Conservation (phyloP, 1,140 invertebrate genomes). For the Bacillus rossius region DNA sequence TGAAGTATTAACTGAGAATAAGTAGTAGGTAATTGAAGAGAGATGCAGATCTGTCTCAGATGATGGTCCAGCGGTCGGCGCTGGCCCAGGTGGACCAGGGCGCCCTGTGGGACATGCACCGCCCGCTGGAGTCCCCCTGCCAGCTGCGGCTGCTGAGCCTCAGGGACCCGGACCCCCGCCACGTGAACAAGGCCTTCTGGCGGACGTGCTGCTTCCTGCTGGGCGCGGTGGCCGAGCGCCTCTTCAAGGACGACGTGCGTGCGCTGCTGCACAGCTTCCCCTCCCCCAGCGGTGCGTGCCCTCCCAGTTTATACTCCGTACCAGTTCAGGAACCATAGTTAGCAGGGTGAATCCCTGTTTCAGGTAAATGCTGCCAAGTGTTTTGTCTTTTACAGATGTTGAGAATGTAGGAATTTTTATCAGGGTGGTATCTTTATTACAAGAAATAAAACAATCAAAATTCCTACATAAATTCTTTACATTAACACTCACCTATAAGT, state of each 20-base stretch:
- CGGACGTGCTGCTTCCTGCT: constrained; percentile 83
- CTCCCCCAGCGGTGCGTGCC: constrained; percentile 59
- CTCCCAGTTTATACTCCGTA: no score
- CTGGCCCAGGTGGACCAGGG: constrained; percentile 70
- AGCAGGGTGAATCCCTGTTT: background rate
- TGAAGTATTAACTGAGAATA: no score
- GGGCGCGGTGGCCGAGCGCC: constrained; percentile 65
- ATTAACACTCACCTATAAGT: no score
- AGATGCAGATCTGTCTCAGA: constrained; percentile 70
- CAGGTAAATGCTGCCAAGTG: background rate
- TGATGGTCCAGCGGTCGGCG: constrained; percentile 61
- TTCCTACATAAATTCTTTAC: no score
- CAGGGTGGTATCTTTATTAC: no score
- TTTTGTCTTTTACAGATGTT: background rate
- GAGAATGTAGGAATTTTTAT: background rate
- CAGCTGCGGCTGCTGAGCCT: constrained; percentile 76
- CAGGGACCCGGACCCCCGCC: constrained; percentile 56
- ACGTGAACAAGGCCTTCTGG: constrained; percentile 85
- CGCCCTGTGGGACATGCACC: constrained; percentile 88
- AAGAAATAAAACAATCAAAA: background rate
- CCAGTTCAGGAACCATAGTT: no score
- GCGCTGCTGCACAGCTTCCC: constrained; percentile 84
- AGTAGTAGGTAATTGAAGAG: no score
- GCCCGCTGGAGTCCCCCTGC: constrained; percentile 73
- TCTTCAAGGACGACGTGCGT: constrained; percentile 73